Percentiles rank a stretch among this genome's conserved stretches.
Evolutionary conservation across 2,888 invertebrate species (phyloP).

Genomic region (Lochmaea capreae): DNA sequence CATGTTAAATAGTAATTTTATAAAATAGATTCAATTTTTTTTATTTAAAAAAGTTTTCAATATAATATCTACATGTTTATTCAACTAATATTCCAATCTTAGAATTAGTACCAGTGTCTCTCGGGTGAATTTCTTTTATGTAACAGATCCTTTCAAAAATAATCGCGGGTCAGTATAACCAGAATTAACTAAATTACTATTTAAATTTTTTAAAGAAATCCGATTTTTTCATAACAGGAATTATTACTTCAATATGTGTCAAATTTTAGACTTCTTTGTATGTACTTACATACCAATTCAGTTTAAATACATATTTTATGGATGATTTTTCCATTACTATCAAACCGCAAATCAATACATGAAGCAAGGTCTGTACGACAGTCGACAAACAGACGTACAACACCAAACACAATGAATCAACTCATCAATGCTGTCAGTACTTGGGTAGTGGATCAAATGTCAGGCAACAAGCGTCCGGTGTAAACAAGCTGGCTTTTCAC

Average conservation of each 20-base stretch:
- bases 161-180: too few relatives aligned
- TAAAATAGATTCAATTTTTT: too few relatives aligned
- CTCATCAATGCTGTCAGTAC: constrained; percentile 51
- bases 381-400: constrained; percentile 14
- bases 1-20: too few relatives aligned
- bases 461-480: constrained; percentile 48
- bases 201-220: too few relatives aligned
- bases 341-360: constrained; percentile 20
- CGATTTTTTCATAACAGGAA: background rate
- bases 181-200: too few relatives aligned
- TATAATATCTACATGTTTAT: too few relatives aligned
- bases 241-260: background rate
- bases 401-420: constrained; percentile 52
- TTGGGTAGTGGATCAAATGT: constrained; percentile 49
- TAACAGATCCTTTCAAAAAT: too few relatives aligned
- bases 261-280: constrained; percentile 2
- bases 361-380: constrained; percentile 7
- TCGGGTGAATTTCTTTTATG: too few relatives aligned
- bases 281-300: background rate
- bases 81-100: too few relatives aligned
- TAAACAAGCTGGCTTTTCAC: constrained; percentile 53
- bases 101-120: too few relatives aligned
- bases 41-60: too few relatives aligned
- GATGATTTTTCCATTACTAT: constrained; percentile 17
- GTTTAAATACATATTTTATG: constrained; percentile 8